These are phyloP conservation scores for Oenanthe oenanthe DNA, from an alignment of 2,113 vertebrate species.

Conservation along the genomic window DNA sequence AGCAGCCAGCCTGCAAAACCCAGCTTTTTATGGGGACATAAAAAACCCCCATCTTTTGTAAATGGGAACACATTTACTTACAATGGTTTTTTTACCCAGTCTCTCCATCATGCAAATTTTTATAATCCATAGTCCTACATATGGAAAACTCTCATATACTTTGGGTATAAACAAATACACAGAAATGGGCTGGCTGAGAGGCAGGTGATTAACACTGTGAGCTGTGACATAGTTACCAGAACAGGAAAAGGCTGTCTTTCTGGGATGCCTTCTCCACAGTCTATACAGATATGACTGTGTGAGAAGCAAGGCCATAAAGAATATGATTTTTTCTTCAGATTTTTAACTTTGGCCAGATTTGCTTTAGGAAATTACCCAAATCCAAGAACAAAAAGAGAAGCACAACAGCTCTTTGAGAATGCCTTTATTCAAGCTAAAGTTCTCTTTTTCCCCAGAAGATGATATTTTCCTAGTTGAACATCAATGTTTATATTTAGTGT, in stretches of 20 bases:
- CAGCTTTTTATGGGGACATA: background rate
- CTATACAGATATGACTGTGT: background rate
- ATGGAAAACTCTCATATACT: background rate
- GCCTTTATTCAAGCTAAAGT: background rate
- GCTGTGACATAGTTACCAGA: background rate
- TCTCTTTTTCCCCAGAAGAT: background rate
- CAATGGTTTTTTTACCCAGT: background rate
- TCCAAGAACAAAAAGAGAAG: background rate
- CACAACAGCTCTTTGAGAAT: background rate
- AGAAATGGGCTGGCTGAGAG: background rate
- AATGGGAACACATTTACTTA: background rate
- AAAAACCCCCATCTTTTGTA: too few relatives aligned
- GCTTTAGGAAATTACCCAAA: background rate
- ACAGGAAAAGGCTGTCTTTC: background rate
- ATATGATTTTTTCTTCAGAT: background rate
- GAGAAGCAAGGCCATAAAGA: background rate
- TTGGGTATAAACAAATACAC: background rate
- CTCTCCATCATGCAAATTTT: constrained; percentile 13
- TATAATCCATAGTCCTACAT: background rate
- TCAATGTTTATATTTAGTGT: background rate
- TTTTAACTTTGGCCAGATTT: background rate
- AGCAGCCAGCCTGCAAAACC: background rate
- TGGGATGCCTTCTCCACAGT: background rate
- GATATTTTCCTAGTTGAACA: background rate
- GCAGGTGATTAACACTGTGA: background rate